Percentiles rank a stretch among this genome's conserved stretches.
These are phyloP conservation scores for Diorhabda carinulata DNA, from an alignment of 1,140 invertebrate species.

Conservation along the genomic window DNA sequence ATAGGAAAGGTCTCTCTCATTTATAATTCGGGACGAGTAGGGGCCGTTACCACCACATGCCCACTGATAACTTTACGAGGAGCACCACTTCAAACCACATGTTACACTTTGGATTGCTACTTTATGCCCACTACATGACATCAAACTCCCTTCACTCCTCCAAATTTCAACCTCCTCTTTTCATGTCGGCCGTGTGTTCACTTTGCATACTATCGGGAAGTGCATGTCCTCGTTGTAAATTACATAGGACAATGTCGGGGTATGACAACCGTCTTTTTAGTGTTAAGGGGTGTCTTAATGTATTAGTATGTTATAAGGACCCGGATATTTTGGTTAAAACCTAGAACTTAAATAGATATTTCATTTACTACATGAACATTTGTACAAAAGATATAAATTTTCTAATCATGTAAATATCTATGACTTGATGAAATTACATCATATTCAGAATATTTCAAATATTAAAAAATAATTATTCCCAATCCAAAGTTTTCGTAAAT, in stretches of 20 bases:
- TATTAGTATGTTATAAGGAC: too few relatives aligned
- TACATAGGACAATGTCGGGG: neutral
- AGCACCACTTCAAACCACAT: constrained; percentile 46
- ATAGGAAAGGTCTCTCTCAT: constrained; percentile 34
- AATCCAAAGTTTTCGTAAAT: too few relatives aligned
- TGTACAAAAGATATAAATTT: too few relatives aligned
- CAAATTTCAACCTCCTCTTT: constrained; percentile 23
- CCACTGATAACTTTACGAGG: constrained; percentile 46
- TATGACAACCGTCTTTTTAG: neutral
- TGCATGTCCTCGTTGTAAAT: constrained; percentile 18
- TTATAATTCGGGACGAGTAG: constrained; percentile 40
- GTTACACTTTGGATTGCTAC: constrained; percentile 42
- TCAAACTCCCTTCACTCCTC: constrained; percentile 20
- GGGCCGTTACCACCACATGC: constrained; percentile 45
- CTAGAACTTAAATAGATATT: too few relatives aligned
- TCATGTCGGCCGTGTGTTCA: neutral
- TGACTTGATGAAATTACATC: too few relatives aligned
- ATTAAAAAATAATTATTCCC: too few relatives aligned
- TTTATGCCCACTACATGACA: constrained; percentile 42
- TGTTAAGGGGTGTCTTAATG: neutral
- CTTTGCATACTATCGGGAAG: constrained; percentile 6
- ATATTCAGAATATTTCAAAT: too few relatives aligned
- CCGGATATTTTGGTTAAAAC: too few relatives aligned
- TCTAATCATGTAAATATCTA: too few relatives aligned
- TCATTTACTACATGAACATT: too few relatives aligned